Conservation (phyloP, 2,113 vertebrate species). For the Recurvirostra avosetta region DNA sequence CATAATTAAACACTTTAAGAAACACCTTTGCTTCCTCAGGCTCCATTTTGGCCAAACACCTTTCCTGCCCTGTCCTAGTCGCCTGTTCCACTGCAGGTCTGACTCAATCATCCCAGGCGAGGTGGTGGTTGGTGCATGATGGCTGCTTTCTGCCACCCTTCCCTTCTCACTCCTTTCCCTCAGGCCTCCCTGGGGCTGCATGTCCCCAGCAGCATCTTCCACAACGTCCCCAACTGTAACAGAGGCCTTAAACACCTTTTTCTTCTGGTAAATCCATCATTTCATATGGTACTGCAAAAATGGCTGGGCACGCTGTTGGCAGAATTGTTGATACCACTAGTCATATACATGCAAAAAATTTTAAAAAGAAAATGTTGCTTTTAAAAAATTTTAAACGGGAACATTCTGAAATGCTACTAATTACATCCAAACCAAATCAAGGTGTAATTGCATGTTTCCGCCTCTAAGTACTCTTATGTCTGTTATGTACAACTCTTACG, state of each 20-base stretch:
- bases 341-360: neutral
- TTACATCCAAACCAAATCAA: neutral
- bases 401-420: neutral
- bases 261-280: neutral
- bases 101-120: neutral
- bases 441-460: neutral
- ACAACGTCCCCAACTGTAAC: neutral
- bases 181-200: neutral
- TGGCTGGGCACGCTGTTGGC: neutral
- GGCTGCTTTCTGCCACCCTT: neutral
- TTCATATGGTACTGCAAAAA: neutral
- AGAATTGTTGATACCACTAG: neutral
- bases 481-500: neutral
- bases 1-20: neutral
- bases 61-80: neutral
- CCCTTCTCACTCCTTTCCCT: neutral
- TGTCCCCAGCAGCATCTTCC: neutral
- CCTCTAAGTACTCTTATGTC: neutral
- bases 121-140: rapidly evolving
- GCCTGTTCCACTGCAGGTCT: neutral
- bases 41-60: neutral
- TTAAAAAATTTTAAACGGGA: neutral
- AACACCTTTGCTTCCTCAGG: neutral
- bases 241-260: neutral
- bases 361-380: neutral